These are phyloP conservation scores for Listrodromus nycthemerus DNA, from an alignment of 2,888 invertebrate genomes.

Conservation along the genomic window DNA sequence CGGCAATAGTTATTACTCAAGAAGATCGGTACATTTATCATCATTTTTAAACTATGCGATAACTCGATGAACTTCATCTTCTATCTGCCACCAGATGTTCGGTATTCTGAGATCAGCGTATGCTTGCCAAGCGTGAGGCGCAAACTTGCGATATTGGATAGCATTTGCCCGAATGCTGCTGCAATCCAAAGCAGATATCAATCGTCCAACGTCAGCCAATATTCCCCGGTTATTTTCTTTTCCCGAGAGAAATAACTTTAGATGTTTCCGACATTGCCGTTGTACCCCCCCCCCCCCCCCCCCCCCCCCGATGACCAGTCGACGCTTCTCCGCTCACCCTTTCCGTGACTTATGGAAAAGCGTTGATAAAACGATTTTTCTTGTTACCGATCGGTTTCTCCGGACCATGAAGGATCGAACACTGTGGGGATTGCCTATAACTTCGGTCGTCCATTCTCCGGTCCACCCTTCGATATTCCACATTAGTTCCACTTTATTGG, in stretches of 20 bases:
- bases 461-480: slow-evolving; percentile 37
- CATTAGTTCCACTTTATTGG: slow-evolving; percentile 62
- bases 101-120: neutral
- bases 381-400: slow-evolving; percentile 16
- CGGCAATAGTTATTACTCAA: slow-evolving; percentile 24
- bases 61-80: neutral
- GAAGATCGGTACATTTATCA: neutral
- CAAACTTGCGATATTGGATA: slow-evolving; percentile 9
- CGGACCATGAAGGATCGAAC: neutral
- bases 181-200: slow-evolving; percentile 18
- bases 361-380: slow-evolving; percentile 39
- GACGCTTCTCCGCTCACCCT: slow-evolving; percentile 3
- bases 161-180: neutral
- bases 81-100: neutral
- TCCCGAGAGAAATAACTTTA: slow-evolving; percentile 12
- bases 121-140: neutral
- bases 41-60: neutral
- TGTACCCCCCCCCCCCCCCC: slow-evolving; percentile 14
- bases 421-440: neutral
- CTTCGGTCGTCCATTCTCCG: neutral
- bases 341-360: slow-evolving; percentile 23
- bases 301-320: neutral
- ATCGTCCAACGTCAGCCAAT: slow-evolving; percentile 6
- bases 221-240: neutral
- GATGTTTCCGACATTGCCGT: slow-evolving; percentile 5